Evolutionary conservation across 2,113 vertebrate genomes (phyloP).

Genomic region (Manacus vitellinus): DNA sequence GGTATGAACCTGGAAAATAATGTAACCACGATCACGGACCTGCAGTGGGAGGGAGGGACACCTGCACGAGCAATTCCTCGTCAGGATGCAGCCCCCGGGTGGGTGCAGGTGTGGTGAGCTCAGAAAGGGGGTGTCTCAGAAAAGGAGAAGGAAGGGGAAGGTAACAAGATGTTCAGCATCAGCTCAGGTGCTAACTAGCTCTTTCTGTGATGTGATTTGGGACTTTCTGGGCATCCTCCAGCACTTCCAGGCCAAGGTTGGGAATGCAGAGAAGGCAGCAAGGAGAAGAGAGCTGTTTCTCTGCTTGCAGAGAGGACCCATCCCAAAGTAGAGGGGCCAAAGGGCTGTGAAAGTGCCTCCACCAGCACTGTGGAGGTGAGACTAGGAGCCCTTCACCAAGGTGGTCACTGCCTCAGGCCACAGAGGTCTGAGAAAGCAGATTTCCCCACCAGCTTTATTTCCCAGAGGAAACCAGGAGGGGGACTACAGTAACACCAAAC

Average conservation of each 20-base stretch:
- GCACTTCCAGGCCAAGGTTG: background rate
- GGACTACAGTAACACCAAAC: background rate
- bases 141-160: background rate
- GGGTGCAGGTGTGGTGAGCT: background rate
- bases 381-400: background rate
- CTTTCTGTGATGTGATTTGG: background rate
- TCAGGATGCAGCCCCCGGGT: background rate
- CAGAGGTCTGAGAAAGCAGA: background rate
- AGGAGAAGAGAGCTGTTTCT: background rate
- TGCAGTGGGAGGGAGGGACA: background rate
- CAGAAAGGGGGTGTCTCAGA: background rate
- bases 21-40: background rate
- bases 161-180: background rate
- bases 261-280: background rate
- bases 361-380: background rate
- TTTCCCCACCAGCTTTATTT: background rate
- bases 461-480: background rate
- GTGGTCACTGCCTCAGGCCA: background rate
- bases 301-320: background rate
- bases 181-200: background rate
- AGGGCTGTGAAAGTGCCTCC: background rate
- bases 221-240: background rate
- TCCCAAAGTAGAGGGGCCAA: background rate
- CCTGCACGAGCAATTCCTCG: accelerated
- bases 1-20: conserved; percentile 7